These are phyloP conservation scores for Catocala fraxini DNA, from an alignment of 2,888 invertebrate genomes.

Conservation along the genomic window DNA sequence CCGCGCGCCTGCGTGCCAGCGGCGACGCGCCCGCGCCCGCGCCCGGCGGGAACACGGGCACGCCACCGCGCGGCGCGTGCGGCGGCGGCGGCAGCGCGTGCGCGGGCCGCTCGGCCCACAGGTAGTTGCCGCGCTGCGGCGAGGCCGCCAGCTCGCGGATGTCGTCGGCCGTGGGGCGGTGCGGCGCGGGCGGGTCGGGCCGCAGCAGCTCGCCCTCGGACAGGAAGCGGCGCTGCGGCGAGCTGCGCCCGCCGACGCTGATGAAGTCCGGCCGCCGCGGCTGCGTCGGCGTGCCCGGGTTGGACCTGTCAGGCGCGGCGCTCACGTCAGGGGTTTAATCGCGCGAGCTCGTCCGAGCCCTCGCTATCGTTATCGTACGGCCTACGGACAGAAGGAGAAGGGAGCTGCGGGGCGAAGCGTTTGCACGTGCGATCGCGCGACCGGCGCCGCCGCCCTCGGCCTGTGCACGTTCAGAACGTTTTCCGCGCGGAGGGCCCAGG, in stretches of 20 bases:
- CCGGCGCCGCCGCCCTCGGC: constrained; percentile 62
- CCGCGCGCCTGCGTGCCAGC: constrained; percentile 76
- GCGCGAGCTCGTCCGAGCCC: constrained; percentile 86
- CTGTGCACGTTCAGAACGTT: constrained; percentile 65
- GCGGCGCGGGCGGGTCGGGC: constrained; percentile 91
- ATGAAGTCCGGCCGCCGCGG: constrained; percentile 96
- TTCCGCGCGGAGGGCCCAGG: constrained; percentile 12
- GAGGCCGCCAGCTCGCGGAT: constrained; percentile 96
- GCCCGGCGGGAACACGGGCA: constrained; percentile 75
- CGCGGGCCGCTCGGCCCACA: constrained; percentile 82
- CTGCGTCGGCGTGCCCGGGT: constrained; percentile 97
- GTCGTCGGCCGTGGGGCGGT: constrained; percentile 89
- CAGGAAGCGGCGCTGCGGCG: constrained; percentile 93
- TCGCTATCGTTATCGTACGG: constrained; percentile 86
- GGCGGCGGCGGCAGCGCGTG: no score
- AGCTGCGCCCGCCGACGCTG: constrained; percentile 90
- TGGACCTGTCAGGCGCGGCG: constrained; percentile 91
- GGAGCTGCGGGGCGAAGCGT: constrained; percentile 86
- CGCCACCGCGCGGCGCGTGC: constrained; percentile 57
- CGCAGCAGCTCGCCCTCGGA: constrained; percentile 94
- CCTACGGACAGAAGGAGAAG: constrained; percentile 87
- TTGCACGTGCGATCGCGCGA: constrained; percentile 75
- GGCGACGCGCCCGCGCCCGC: constrained; percentile 63
- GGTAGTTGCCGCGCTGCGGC: constrained; percentile 90
- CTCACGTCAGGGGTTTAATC: constrained; percentile 86